Evolutionary conservation across 2,888 invertebrate genomes (phyloP).

Genomic region (Vesta saturnalis): DNA sequence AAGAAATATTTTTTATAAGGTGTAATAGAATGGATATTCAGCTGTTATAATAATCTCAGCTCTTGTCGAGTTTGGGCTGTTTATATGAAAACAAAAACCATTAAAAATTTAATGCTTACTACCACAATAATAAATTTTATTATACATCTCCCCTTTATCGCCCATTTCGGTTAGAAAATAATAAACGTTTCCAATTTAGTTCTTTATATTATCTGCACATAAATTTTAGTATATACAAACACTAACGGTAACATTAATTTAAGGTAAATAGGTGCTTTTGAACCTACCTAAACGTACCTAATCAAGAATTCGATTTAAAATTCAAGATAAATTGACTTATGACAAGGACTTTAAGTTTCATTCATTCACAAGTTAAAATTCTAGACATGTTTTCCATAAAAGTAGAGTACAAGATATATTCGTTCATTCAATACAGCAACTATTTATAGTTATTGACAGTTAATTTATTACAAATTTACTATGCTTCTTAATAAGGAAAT

Average conservation of each 20-base stretch:
- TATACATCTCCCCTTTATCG: constrained; percentile 9
- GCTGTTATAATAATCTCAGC: too few species aligned
- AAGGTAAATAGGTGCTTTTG: too few species aligned
- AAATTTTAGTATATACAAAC: constrained; percentile 16
- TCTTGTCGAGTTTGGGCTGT: too few species aligned
- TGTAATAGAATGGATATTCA: too few species aligned
- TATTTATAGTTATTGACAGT: constrained; percentile 1
- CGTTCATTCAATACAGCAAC: neutral
- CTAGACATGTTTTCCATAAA: too few species aligned
- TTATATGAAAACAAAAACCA: neutral
- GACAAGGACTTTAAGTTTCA: neutral
- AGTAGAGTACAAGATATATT: constrained; percentile 1
- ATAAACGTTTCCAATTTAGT: constrained; percentile 8
- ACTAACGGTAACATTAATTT: neutral
- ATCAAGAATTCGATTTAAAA: neutral
- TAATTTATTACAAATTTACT: constrained; percentile 1
- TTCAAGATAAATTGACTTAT: neutral
- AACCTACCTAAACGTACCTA: too few species aligned
- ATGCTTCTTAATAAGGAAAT: constrained; percentile 1
- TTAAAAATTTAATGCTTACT: constrained; percentile 6
- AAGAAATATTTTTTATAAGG: too few species aligned
- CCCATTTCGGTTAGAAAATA: constrained; percentile 8
- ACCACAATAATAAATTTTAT: constrained; percentile 17
- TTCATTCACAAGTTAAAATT: neutral
- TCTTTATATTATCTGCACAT: neutral